These are phyloP conservation scores for Thamnophis elegans DNA, from an alignment of 2,797 vertebrate species.

Conservation along the genomic window DNA sequence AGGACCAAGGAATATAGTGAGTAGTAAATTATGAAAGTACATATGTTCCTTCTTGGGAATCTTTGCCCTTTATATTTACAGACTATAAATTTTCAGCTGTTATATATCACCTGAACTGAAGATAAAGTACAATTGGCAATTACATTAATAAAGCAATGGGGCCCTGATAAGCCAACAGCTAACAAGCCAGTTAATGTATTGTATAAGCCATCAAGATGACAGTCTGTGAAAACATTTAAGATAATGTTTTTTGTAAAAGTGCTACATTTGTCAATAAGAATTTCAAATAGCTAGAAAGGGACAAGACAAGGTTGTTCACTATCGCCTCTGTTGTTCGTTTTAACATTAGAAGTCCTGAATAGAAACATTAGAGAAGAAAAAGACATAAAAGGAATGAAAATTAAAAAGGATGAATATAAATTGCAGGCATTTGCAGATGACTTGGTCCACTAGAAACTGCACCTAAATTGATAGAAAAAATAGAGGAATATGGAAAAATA, in stretches of 20 bases:
- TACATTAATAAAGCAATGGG: background rate
- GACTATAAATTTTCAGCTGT: background rate
- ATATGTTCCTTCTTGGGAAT: background rate
- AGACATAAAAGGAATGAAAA: no score
- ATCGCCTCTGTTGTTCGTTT: no score
- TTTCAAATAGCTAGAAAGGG: background rate
- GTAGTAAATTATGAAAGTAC: background rate
- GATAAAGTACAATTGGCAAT: background rate
- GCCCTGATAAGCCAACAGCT: background rate
- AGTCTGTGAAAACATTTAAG: background rate
- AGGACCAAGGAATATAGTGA: background rate
- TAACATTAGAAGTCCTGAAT: no score
- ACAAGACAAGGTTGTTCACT: no score
- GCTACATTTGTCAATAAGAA: background rate
- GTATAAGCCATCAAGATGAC: background rate
- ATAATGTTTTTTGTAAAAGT: background rate
- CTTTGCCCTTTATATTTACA: background rate
- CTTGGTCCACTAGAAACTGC: no score
- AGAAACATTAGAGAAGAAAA: no score
- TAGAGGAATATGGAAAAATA: no score
- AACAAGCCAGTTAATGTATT: background rate
- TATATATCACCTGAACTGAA: background rate
- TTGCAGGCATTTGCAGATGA: no score
- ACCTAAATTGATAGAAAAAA: no score
- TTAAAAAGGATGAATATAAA: no score